Percentiles rank a stretch among this genome's conserved stretches.
Conservation (phyloP, 2,888 invertebrate species). For the Cantharis lateralis region DNA sequence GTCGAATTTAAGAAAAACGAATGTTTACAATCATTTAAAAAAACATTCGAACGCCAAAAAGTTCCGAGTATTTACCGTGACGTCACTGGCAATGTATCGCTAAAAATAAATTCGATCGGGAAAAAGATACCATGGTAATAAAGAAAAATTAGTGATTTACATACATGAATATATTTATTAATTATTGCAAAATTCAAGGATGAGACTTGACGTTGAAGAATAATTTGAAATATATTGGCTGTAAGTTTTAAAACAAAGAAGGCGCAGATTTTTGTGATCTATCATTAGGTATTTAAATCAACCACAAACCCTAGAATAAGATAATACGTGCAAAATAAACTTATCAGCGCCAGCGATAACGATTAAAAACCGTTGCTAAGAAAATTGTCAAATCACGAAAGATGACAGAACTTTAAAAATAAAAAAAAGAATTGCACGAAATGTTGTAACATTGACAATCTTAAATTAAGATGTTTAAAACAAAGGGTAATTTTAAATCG, state of each 20-base stretch:
- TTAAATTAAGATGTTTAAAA: neutral
- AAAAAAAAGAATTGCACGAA: neutral
- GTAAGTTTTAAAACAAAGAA: no score
- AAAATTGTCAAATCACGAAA: neutral
- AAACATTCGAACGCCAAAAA: neutral
- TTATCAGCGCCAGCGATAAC: neutral
- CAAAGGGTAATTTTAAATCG: no score
- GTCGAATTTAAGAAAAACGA: neutral
- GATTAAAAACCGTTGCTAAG: neutral
- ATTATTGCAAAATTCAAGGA: neutral
- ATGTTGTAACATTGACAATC: neutral
- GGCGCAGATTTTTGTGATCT: neutral
- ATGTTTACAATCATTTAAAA: neutral
- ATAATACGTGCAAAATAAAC: no score
- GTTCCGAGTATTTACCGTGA: neutral
- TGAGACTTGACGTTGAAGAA: neutral
- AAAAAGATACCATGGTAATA: neutral
- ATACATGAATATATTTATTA: neutral
- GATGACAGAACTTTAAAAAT: neutral
- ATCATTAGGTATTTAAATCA: no score
- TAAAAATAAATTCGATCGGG: neutral
- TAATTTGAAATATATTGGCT: neutral
- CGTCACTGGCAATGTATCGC: neutral
- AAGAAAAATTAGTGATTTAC: neutral
- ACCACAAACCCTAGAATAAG: neutral